phyloP scores from a whole-genome alignment of 2,113 vertebrate genomes.

The Pelvicachromis taeniatus region DNA sequence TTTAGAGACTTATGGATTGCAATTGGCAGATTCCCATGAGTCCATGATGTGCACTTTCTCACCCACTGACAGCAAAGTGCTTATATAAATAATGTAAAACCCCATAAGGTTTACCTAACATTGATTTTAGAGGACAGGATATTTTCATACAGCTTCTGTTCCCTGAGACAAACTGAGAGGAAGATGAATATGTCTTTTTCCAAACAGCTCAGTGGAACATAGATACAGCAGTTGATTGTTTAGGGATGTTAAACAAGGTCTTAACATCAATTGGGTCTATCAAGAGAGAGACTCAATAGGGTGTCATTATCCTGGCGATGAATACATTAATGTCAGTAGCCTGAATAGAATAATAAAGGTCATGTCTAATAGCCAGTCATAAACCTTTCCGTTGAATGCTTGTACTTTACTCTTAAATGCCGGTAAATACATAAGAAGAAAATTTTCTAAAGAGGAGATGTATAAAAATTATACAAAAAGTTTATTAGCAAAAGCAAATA shows the following conservation, averaged over 20 bases:
- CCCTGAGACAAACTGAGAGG: background rate
- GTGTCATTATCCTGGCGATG: slow-evolving; percentile 3
- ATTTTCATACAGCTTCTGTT: background rate
- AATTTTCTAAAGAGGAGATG: background rate
- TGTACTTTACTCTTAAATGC: background rate
- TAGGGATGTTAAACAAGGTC: slow-evolving; percentile 31
- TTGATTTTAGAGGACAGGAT: slow-evolving; percentile 35
- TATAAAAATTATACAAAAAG: background rate
- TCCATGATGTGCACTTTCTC: slow-evolving; percentile 31
- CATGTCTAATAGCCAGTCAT: background rate
- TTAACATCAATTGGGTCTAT: slow-evolving; percentile 31
- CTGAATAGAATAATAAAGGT: slow-evolving; percentile 9
- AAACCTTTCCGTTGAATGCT: background rate
- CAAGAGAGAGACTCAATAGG: slow-evolving; percentile 7
- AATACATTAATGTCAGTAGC: slow-evolving; percentile 38
- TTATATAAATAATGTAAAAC: slow-evolving; percentile 37
- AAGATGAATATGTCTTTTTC: background rate
- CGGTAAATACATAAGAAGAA: background rate
- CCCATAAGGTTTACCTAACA: background rate
- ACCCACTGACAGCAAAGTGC: background rate
- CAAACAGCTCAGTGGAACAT: background rate
- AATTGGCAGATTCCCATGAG: slow-evolving; percentile 38
- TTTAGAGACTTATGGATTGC: slow-evolving; percentile 44
- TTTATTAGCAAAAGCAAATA: background rate
- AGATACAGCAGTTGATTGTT: background rate